phyloP scores from a whole-genome alignment of 2,797 vertebrate species.

The Botia kubotai region DNA sequence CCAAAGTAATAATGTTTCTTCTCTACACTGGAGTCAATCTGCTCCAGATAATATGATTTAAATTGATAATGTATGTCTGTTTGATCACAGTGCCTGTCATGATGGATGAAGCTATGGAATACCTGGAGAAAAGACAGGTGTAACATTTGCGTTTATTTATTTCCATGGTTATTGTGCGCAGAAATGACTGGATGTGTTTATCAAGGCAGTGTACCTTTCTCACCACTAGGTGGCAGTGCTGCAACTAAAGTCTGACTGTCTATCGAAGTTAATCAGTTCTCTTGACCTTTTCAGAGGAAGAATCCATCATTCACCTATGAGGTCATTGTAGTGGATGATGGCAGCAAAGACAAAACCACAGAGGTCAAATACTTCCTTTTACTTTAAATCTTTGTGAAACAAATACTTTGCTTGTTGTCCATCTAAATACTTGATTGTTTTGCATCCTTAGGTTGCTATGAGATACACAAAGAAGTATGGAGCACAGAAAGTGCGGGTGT shows the following conservation, averaged over 20 bases:
- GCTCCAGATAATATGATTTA: neutral
- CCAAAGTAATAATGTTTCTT: no score
- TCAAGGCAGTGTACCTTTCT: neutral
- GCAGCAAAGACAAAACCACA: slow-evolving; percentile 93
- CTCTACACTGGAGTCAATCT: no score
- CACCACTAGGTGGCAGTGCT: slow-evolving; percentile 33
- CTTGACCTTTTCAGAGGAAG: slow-evolving; percentile 78
- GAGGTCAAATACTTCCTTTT: slow-evolving; percentile 76
- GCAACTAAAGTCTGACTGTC: neutral
- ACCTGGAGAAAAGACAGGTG: slow-evolving; percentile 93
- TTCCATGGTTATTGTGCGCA: neutral
- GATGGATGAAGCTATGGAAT: slow-evolving; percentile 94
- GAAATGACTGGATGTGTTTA: neutral
- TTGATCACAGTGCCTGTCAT: slow-evolving; percentile 87
- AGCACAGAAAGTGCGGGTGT: slow-evolving; percentile 89
- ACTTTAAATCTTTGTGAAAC: neutral
- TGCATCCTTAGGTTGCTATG: slow-evolving; percentile 83
- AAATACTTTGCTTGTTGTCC: neutral
- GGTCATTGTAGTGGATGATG: slow-evolving; percentile 94
- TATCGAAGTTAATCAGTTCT: slow-evolving; percentile 47
- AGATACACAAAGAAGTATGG: slow-evolving; percentile 87
- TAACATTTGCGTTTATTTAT: neutral
- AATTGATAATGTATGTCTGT: neutral
- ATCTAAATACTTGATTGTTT: neutral
- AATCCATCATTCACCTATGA: slow-evolving; percentile 89